Conservation (phyloP, 2,888 invertebrate species). For the Dorcus parallelipipedus region DNA sequence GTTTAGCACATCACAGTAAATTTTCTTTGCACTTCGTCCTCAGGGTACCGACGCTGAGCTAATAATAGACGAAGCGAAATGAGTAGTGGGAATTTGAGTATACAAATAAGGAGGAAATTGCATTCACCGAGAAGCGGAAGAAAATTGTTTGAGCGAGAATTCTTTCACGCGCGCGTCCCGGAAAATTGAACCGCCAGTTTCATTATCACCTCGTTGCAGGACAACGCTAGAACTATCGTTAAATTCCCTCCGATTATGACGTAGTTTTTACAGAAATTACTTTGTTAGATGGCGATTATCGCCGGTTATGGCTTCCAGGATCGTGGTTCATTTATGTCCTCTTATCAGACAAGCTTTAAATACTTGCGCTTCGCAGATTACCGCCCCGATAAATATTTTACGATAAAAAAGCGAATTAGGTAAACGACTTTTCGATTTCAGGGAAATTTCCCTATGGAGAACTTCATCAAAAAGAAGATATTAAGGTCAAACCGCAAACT, state of each 20-base stretch:
- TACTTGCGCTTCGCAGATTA: too few relatives aligned
- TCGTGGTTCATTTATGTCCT: not conserved
- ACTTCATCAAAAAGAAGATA: too few relatives aligned
- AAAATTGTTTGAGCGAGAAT: not conserved
- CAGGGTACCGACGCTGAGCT: too few relatives aligned
- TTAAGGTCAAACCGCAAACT: too few relatives aligned
- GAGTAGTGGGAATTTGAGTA: not conserved
- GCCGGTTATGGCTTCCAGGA: slow-evolving; percentile 14
- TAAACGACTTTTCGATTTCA: too few relatives aligned
- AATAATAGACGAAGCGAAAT: not conserved
- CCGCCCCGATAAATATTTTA: too few relatives aligned
- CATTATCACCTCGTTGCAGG: slow-evolving; percentile 10
- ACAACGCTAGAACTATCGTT: slow-evolving; percentile 1
- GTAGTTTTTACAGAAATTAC: slow-evolving; percentile 4
- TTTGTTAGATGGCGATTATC: slow-evolving; percentile 17
- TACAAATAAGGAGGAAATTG: not conserved
- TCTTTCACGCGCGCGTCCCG: not conserved
- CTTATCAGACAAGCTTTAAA: too few relatives aligned
- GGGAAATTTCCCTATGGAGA: too few relatives aligned
- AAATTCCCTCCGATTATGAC: slow-evolving; percentile 1
- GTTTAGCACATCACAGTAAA: too few relatives aligned
- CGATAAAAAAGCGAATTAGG: too few relatives aligned
- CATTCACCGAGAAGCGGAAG: not conserved
- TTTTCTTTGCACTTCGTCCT: too few relatives aligned
- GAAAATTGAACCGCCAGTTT: slow-evolving; percentile 8